Evolutionary conservation across 2,113 vertebrate genomes (phyloP).

Genomic region (Leptocoma aspasia): DNA sequence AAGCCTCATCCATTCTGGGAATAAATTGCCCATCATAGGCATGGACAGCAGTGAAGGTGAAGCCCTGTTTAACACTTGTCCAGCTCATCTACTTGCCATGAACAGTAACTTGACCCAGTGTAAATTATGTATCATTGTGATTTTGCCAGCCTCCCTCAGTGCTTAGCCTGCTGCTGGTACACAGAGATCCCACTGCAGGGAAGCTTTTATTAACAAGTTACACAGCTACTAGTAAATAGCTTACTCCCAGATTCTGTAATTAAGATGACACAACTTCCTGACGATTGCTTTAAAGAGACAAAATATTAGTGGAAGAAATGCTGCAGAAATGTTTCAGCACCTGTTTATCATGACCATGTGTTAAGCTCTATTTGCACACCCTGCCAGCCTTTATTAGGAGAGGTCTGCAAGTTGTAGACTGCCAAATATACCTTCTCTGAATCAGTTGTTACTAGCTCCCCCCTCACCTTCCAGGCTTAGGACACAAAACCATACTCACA

Average conservation of each 20-base stretch:
- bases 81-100: not conserved
- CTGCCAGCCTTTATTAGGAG: not conserved
- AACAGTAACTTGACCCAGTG: slow-evolving; percentile 1
- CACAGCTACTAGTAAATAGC: not conserved
- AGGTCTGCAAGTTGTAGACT: not conserved
- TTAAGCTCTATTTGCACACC: not conserved
- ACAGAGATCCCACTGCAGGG: not conserved
- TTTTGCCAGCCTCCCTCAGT: not conserved
- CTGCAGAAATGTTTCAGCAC: slow-evolving; percentile 16
- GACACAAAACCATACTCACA: not conserved
- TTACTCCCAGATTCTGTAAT: not conserved
- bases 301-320: not conserved
- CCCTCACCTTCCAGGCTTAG: not conserved
- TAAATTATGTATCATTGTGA: slow-evolving; percentile 16
- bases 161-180: not conserved
- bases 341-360: not conserved
- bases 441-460: not conserved
- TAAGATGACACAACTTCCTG: not conserved
- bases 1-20: not conserved
- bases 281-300: not conserved
- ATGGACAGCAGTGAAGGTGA: not conserved
- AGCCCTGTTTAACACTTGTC: not conserved
- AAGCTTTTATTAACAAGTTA: not conserved
- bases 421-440: not conserved
- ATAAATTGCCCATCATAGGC: not conserved